Evolutionary conservation across 2,797 vertebrate genomes (phyloP).

Genomic region (Macropus fuliginosus): DNA sequence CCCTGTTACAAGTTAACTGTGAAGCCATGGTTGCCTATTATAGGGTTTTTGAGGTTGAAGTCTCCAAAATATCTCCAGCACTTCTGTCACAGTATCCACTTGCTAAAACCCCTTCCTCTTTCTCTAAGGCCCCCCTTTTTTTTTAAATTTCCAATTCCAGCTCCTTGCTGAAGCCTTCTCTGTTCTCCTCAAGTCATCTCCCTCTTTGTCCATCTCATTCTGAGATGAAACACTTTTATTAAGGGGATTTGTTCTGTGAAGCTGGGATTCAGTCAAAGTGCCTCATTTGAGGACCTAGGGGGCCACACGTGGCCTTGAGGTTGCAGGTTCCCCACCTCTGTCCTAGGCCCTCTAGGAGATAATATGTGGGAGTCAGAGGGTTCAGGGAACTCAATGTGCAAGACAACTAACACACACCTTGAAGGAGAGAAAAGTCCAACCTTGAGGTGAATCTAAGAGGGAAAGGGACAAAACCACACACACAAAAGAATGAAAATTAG

Average conservation of each 20-base stretch:
- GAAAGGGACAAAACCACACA: not conserved
- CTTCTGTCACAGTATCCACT: not conserved
- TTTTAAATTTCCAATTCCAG: not conserved
- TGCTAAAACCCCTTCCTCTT: not conserved
- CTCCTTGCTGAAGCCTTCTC: not conserved
- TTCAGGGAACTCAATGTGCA: not conserved
- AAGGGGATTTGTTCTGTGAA: too few relatives aligned
- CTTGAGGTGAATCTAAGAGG: not conserved
- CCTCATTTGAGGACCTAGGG: too few relatives aligned
- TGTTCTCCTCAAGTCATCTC: not conserved
- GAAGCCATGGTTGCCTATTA: not conserved
- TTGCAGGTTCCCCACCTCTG: too few relatives aligned
- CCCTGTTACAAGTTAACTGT: not conserved
- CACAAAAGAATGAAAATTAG: conserved; percentile 9
- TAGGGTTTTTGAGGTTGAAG: not conserved
- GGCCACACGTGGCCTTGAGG: too few relatives aligned
- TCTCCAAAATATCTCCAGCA: not conserved
- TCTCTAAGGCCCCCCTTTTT: not conserved
- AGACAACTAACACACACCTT: not conserved
- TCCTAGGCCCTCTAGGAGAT: not conserved
- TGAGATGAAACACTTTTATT: not conserved
- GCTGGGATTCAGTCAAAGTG: too few relatives aligned
- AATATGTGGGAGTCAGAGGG: not conserved
- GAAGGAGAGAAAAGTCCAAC: not conserved
- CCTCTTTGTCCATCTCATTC: not conserved